Evolutionary conservation across 2,797 vertebrate genomes (phyloP).

Genomic region (Cyprinella venusta): DNA sequence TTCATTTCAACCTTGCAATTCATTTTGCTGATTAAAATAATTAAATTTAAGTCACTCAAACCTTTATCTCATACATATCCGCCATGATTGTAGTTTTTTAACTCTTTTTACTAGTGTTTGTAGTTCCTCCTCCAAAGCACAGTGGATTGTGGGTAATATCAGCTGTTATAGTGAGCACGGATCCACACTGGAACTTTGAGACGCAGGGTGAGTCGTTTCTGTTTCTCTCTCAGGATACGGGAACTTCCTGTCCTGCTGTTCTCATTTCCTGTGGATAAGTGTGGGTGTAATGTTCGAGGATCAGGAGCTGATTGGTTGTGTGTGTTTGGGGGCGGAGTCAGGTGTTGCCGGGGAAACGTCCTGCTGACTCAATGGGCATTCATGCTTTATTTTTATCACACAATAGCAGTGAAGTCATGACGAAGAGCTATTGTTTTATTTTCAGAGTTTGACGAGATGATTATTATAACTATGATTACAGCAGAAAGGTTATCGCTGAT

Average conservation of each 20-base stretch:
- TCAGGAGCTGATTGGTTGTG: not conserved
- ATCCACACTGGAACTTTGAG: no score
- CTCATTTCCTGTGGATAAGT: not conserved
- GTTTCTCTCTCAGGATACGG: not conserved
- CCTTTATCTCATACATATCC: no score
- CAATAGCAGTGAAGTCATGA: conserved; percentile 2
- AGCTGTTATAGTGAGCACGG: no score
- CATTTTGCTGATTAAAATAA: no score
- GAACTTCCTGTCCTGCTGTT: not conserved
- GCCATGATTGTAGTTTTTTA: no score
- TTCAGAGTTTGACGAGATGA: not conserved
- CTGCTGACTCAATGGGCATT: conserved; percentile 12
- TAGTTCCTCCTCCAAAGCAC: no score
- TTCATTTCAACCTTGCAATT: no score
- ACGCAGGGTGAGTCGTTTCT: no score
- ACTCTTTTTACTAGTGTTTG: no score
- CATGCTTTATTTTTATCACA: conserved; percentile 26
- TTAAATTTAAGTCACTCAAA: no score
- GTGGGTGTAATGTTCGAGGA: not conserved
- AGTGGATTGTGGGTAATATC: no score
- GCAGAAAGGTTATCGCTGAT: not conserved
- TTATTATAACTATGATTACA: not conserved
- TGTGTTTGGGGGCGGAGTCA: conserved; percentile 34
- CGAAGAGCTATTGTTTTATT: not conserved
- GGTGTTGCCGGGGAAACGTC: not conserved